A percentile compares a stretch with the other conserved stretches of the same genome.
Evolutionary conservation across 2,797 vertebrate genomes (phyloP).

Genomic region (Selene dorsalis): DNA sequence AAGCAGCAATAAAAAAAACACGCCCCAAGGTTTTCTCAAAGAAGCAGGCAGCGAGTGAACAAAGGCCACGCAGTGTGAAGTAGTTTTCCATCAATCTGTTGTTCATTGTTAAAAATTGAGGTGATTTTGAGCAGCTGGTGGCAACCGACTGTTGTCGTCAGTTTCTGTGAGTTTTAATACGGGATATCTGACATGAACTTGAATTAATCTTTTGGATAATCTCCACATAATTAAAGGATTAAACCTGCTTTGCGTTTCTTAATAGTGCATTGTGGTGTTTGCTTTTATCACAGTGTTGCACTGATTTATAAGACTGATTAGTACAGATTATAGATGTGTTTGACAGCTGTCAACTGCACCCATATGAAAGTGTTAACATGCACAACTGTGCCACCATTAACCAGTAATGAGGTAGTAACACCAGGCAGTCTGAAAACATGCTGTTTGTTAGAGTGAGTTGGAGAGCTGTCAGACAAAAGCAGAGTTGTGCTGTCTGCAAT

Average conservation of each 20-base stretch:
- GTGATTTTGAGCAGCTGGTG: slow-evolving; percentile 18
- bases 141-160: slow-evolving; percentile 12
- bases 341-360: slow-evolving; percentile 34
- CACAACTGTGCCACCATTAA: background rate
- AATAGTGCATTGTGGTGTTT: background rate
- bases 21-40: background rate
- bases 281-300: background rate
- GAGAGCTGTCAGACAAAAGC: slow-evolving; percentile 44
- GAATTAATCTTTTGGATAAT: background rate
- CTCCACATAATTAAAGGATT: background rate
- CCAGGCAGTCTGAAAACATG: slow-evolving; percentile 13
- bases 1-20: slow-evolving; percentile 1
- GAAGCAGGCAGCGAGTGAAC: slow-evolving; percentile 28
- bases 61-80: slow-evolving; percentile 6
- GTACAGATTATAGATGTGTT: slow-evolving; percentile 6
- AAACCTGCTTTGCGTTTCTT: background rate
- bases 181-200: background rate
- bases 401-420: background rate
- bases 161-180: background rate
- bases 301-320: background rate
- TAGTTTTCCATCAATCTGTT: background rate
- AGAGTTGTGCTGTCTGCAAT: slow-evolving; percentile 21
- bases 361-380: slow-evolving; percentile 6
- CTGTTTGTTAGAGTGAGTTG: background rate
- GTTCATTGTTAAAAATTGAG: background rate